Evolutionary conservation across 2,113 vertebrate species (phyloP).

Genomic region (Sakesphorus luctuosus): DNA sequence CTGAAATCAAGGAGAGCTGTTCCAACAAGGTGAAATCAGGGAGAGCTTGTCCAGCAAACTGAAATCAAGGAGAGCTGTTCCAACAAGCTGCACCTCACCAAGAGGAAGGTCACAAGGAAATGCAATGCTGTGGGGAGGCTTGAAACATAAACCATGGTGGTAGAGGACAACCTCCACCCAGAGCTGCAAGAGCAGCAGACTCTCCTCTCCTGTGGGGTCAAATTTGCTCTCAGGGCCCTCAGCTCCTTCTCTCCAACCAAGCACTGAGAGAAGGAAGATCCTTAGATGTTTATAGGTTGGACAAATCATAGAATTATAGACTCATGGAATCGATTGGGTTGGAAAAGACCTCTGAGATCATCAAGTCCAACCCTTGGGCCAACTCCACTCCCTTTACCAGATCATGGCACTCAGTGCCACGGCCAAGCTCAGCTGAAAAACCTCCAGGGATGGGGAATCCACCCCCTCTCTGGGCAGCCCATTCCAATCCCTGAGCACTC

Average conservation of each 20-base stretch:
- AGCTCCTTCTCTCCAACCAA: neutral
- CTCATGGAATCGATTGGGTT: too few species aligned
- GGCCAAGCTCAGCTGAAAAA: too few species aligned
- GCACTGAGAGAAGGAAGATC: neutral
- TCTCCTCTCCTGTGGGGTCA: neutral
- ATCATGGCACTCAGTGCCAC: too few species aligned
- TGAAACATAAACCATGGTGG: neutral
- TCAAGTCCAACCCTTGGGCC: too few species aligned
- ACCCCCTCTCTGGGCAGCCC: too few species aligned
- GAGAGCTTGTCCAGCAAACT: neutral
- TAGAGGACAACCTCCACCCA: neutral
- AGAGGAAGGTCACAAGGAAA: neutral
- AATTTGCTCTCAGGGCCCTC: neutral
- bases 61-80: neutral
- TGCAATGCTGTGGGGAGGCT: neutral
- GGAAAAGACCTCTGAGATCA: too few species aligned
- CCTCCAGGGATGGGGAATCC: too few species aligned
- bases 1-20: too few species aligned
- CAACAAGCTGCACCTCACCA: neutral
- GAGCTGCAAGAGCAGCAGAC: neutral
- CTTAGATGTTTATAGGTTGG: neutral
- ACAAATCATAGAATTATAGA: too few species aligned
- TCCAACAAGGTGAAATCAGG: too few species aligned
- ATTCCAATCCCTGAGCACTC: too few species aligned
- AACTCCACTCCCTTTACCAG: too few species aligned